Base-by-base conservation (phyloP, 1,140 invertebrate species). In the Drosophila truncata region DNA sequence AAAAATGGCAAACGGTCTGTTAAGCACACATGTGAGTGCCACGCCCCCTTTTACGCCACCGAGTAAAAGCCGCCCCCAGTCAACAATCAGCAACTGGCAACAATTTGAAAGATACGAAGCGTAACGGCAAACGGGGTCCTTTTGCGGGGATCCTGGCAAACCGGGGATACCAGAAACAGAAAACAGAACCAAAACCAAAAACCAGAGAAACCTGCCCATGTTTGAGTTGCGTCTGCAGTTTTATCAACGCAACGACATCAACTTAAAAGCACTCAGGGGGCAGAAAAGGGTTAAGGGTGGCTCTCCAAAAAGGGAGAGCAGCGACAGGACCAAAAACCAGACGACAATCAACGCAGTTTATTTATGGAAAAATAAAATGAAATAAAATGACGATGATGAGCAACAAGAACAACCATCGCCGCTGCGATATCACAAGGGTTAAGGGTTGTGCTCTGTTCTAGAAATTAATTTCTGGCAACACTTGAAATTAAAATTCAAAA, bases 311-410 rank as follows among this genome's bases (percentile, higher is more conserved):
- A 33, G 65, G 31, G 42, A 29, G 42, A 23, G 20, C 44, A 29
- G 66, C 49, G 25, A 44, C 44, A 55, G 55, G 31, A 39, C 58
- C 52, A 54, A 54, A 54, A 54, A 37, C 64, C 62, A 82, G 85
- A 88, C 84, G 78, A 88, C 85, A 88, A 88, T 88, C 85, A 88
- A 85, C 85, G 85, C 81, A 90, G 85, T 88, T 90, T 88, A 88
- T 88, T 88, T 88, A 88, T 88, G 85, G 82, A 88, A 88, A 88
- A 88, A 88, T 88, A 90, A 88, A 88, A 88, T 88, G 85, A 90
- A 90, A 88, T 88, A 90, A 88, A 88, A 90, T 88, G 85, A 88
- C 69, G 85, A 88, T 90, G 84, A 88, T 84, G 84, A 88, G 85
- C 77, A 87, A 62, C 74, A 82, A 78, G 57, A 79, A 75, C 57